phyloP scores from a whole-genome alignment of 2,888 invertebrate genomes.

The Drosophila demipolita region DNA sequence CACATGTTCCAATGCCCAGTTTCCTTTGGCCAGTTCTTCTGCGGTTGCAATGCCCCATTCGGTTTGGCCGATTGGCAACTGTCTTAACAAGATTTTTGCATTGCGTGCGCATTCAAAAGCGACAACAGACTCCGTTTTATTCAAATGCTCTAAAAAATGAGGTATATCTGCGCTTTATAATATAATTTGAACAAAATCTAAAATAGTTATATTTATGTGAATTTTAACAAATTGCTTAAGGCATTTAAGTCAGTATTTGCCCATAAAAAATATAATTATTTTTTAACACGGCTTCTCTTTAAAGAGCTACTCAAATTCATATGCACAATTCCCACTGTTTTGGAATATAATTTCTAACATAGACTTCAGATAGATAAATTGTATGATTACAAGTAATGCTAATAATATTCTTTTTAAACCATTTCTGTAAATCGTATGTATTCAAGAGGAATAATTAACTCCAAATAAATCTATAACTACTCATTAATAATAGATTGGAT shows the following conservation, averaged over 20 bases:
- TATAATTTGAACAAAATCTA: neutral
- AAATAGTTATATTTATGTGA: neutral
- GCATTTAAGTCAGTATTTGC: neutral
- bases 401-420: neutral
- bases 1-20: slow-evolving; percentile 68
- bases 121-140: slow-evolving; percentile 44
- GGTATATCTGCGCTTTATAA: neutral
- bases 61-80: slow-evolving; percentile 44
- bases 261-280: neutral
- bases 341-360: neutral
- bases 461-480: neutral
- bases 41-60: slow-evolving; percentile 30
- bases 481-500: neutral
- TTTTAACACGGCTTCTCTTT: no score
- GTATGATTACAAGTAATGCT: neutral
- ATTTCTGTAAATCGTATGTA: neutral
- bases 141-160: slow-evolving; percentile 31
- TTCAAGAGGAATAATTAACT: neutral
- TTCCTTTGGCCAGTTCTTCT: slow-evolving; percentile 17
- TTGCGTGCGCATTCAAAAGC: slow-evolving; percentile 74
- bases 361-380: no score
- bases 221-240: neutral
- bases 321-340: neutral
- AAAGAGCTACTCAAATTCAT: neutral
- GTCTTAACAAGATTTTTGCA: slow-evolving; percentile 79